These are phyloP conservation scores for Halcyon badia DNA, from an alignment of 2,797 vertebrate species.

Conservation along the genomic window DNA sequence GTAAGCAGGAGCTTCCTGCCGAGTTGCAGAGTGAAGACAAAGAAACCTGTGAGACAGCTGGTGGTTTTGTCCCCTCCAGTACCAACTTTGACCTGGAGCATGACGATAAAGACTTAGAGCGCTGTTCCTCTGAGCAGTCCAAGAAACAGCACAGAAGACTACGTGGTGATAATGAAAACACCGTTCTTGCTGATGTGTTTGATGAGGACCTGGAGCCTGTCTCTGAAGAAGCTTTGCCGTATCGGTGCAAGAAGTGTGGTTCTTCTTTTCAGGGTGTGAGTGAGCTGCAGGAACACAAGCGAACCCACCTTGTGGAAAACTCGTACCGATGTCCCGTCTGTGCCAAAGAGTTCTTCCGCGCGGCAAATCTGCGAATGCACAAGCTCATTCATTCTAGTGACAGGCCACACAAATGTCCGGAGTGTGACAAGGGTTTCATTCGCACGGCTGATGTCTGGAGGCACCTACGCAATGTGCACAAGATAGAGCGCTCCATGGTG, in stretches of 20 bases:
- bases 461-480: constrained; percentile 42
- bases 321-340: constrained; percentile 14
- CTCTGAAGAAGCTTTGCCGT: not conserved
- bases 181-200: not conserved
- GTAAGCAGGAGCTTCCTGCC: not conserved
- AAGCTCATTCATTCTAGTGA: constrained; percentile 63
- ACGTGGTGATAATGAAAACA: fast-evolving
- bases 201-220: not conserved
- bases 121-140: not conserved
- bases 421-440: constrained; percentile 74
- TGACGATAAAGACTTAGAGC: not conserved
- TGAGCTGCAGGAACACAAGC: constrained; percentile 11
- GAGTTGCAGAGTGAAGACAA: not conserved
- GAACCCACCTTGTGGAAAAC: not conserved
- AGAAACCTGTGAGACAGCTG: not conserved
- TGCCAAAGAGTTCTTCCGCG: constrained; percentile 53
- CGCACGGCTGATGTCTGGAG: constrained; percentile 56
- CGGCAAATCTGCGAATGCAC: constrained; percentile 57
- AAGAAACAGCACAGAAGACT: not conserved
- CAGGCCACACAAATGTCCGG: constrained; percentile 43
- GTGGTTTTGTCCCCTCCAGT: not conserved
- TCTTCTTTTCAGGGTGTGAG: not conserved
- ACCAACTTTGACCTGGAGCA: not conserved
- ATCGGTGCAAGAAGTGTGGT: not conserved
- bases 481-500: constrained; percentile 63